These are phyloP conservation scores for Epinephelus cyanopodus DNA, from an alignment of 2,113 vertebrate genomes.

Conservation along the genomic window DNA sequence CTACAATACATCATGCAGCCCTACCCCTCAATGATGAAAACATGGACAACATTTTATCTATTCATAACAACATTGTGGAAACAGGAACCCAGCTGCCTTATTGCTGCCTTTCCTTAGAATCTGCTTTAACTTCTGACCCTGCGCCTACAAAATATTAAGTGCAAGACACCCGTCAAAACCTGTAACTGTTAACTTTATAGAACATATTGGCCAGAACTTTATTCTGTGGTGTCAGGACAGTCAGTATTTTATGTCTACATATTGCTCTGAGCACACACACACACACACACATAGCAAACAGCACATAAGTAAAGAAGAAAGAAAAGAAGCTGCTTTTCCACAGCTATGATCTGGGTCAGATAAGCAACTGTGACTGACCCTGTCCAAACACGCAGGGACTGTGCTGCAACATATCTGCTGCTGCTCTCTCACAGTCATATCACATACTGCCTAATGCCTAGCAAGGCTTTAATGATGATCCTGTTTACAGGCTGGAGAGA, in stretches of 20 bases:
- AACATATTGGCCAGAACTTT: neutral
- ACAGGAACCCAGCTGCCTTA: neutral
- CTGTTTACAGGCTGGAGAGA: conserved; percentile 41
- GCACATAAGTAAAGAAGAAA: neutral
- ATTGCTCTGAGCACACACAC: neutral
- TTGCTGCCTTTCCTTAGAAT: too few species aligned
- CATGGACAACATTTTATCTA: neutral
- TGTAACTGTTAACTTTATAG: neutral
- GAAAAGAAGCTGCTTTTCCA: neutral
- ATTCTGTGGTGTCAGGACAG: neutral
- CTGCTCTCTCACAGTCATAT: conserved; percentile 5
- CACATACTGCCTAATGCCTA: neutral
- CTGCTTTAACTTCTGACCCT: neutral
- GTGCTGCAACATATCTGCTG: neutral
- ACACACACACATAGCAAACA: neutral
- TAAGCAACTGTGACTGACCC: neutral
- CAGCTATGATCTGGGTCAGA: conserved; percentile 22
- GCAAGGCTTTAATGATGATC: conserved; percentile 41
- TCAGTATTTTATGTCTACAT: neutral
- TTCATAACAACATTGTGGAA: neutral
- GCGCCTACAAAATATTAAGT: neutral
- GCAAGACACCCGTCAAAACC: neutral
- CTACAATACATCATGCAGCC: too few species aligned
- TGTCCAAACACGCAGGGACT: neutral
- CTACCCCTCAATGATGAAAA: too few species aligned